Conservation (phyloP, 2,888 invertebrate species). For the Drosophila peninsularis region DNA sequence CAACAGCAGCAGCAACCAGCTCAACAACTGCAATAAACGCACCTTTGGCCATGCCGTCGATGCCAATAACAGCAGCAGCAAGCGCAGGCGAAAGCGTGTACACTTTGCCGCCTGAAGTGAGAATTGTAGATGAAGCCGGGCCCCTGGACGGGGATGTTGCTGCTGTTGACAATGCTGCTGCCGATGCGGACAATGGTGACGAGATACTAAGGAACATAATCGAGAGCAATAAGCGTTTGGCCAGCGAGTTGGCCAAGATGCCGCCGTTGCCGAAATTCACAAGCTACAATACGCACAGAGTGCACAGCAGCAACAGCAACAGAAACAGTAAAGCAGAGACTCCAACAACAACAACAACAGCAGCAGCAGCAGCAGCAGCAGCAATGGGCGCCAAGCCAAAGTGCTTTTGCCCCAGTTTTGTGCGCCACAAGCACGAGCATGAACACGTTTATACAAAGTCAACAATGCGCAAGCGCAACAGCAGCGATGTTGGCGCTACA, state of each 20-base stretch:
- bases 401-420: constrained; percentile 73
- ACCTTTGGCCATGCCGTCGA: constrained; percentile 39
- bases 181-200: constrained; percentile 55
- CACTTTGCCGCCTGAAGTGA: constrained; percentile 73
- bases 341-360: constrained; percentile 8
- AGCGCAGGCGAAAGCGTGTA: constrained; percentile 76
- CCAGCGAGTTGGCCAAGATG: constrained; percentile 79
- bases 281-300: constrained; percentile 48
- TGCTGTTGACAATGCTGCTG: constrained; percentile 21
- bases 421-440: constrained; percentile 66
- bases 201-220: constrained; percentile 78
- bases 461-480: constrained; percentile 40
- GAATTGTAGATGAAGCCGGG: constrained; percentile 27
- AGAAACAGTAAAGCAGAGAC: constrained; percentile 23
- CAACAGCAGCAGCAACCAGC: constrained; percentile 23
- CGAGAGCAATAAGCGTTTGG: constrained; percentile 78
- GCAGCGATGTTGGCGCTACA: constrained; percentile 24
- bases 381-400: constrained; percentile 47
- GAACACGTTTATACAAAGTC: constrained; percentile 39
- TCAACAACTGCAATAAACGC: constrained; percentile 40
- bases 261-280: constrained; percentile 73
- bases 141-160: constrained; percentile 24
- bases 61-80: constrained; percentile 30
- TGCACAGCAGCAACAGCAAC: constrained; percentile 15
- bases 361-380: constrained; percentile 35